Base-by-base conservation (phyloP, 2,888 invertebrate species). In the Lordiphosa fenestrarum region DNA sequence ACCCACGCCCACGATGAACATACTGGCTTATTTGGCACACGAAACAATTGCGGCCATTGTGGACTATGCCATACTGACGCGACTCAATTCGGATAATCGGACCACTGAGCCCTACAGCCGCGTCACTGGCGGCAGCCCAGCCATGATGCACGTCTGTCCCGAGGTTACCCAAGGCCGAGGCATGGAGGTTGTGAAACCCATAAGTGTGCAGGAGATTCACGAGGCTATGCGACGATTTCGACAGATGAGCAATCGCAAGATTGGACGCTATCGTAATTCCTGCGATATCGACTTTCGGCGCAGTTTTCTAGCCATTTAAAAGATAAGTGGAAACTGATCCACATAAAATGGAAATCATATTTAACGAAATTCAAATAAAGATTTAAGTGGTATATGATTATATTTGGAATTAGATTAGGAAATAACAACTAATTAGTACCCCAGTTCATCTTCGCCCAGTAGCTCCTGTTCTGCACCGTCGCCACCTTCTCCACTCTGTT, bases 21-120 rank as follows among this genome's bases (percentile, higher is more conserved):
- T 97, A 3, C 88, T 98, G 64, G 93, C 94, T 44, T 97, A 96
- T 86, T 91, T 97, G 69, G 96, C 96, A 0, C 96, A 96, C 87
- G 97, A 98, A 90, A 96, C 96, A 0, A 94, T 98, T 6, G 97
- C 97, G 0, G 95, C 96, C 87, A 93, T 97, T 56, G 93, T 96
- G 2, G 97, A 97, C 89, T 93, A 94, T 73, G 94, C 95, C 0
- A 93, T 97, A 64, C 87, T 97, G 46, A 93, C 96, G 1, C 91
- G 96, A 41, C 93, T 95, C 78, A 96, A 96, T 87, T 92, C 92
- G 38, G 93, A 91, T 65, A 93, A 92, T 85, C 92, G 92, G 40
- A 89, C 90, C 39, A 93, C 92, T 2, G 95, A 95, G 86, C 93
- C 94, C 0, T 93, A 94, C 54, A 92, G 93, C 67, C 92, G 94